Evolutionary conservation across 2,888 invertebrate species (phyloP), one percentile per base, ranked within the genome.

Genomic region (Lepidocyrtinus sp.): DNA sequence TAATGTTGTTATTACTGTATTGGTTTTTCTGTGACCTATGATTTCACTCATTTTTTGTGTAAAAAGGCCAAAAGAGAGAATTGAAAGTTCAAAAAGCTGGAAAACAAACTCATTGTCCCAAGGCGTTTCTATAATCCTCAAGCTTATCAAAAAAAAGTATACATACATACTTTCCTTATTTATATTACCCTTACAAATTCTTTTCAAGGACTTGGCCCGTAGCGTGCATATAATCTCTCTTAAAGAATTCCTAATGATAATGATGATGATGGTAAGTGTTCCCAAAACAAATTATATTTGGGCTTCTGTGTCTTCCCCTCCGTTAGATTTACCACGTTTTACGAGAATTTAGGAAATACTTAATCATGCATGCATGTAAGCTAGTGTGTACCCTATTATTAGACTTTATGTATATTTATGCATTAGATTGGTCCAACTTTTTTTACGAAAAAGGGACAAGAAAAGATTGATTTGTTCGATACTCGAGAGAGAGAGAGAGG

Each of bases 71-170:
- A 74, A 36, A 36, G 36, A 36, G 12, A 36, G 36, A 36, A 80
- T 26, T 17, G 69, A 73, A 80, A 84, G 82, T 84, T 80, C 83
- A 78, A 83, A 85, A 85, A 85, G 82, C 82, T 85, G 85, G 85
- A 85, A 85, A 85, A 83, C 83, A 85, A 83, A 83, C 80, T 75
- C 75, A 81, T 85, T 85, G 85, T 85, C 80, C 81, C 70, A 64
- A 82, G 83, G 85, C 83, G 83, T 81, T 74, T 74, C 63, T 64
- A 55, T 74, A 74, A 79, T 79, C 79, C 79, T 70, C 74, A 73
- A 73, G 45, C 67, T 55, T 17, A 79, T 79, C 79, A 79, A 74
- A 69, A n/a, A n/a, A 21, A 70, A 25, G 61, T 76, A 63, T 71
- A 64, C 63, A 12, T 26, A 59, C 70, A 24, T 22, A 70, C 64